Conservation (phyloP, 2,113 vertebrate genomes). For the Hipposideros armiger region DNA sequence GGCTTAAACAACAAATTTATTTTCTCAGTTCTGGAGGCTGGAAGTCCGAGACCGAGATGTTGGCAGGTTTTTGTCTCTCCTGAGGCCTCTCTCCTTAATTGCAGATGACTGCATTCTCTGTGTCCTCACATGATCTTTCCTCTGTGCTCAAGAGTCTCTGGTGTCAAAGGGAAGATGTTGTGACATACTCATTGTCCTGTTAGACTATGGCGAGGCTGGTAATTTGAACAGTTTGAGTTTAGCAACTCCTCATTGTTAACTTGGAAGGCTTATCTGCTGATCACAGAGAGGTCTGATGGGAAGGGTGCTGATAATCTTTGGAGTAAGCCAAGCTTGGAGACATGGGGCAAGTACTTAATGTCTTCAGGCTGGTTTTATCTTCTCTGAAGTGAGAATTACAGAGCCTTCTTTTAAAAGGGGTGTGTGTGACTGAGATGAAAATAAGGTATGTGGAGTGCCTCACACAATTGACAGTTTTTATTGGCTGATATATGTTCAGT, state of each 20-base stretch:
- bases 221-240: neutral
- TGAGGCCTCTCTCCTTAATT: too few relatives aligned
- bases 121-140: too few relatives aligned
- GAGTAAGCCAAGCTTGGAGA: neutral
- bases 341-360: neutral
- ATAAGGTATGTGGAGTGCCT: neutral
- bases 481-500: neutral
- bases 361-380: neutral
- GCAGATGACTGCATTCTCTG: too few relatives aligned
- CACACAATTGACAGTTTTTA: neutral
- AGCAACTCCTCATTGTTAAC: neutral
- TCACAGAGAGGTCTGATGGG: neutral
- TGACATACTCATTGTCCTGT: neutral
- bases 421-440: neutral
- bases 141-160: too few relatives aligned
- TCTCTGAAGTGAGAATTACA: neutral
- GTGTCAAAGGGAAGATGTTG: constrained; percentile 39
- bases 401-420: neutral
- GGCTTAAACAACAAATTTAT: too few relatives aligned
- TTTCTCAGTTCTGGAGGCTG: too few relatives aligned
- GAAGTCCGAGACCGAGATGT: too few relatives aligned
- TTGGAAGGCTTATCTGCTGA: neutral
- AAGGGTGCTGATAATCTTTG: neutral
- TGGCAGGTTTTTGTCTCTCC: too few relatives aligned
- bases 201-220: neutral